Conservation (phyloP, 2,888 invertebrate species). For the Cylloceria caligata region DNA sequence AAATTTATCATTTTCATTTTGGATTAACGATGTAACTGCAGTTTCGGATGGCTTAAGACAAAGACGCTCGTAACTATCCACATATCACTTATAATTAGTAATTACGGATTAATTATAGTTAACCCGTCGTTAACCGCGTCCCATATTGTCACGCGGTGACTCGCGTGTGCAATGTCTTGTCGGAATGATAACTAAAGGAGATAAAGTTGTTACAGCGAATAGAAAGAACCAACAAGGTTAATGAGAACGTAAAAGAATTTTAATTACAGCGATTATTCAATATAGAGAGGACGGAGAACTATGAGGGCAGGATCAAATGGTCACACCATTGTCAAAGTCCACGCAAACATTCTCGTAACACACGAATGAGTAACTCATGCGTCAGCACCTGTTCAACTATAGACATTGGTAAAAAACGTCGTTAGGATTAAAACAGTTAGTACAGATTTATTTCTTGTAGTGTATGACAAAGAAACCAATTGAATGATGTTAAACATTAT, state of each 20-base stretch:
- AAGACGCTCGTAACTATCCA: too few species aligned
- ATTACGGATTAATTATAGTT: neutral
- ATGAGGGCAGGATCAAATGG: constrained; percentile 37
- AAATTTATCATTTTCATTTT: neutral
- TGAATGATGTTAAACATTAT: too few species aligned
- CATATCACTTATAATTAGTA: neutral
- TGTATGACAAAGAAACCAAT: too few species aligned
- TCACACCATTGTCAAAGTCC: constrained; percentile 39
- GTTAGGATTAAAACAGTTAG: too few species aligned
- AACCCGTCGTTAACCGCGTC: neutral
- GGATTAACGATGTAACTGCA: neutral
- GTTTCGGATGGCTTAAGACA: too few species aligned
- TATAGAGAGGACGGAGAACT: constrained; percentile 12
- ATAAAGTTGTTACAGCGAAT: constrained; percentile 1
- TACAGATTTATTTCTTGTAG: too few species aligned
- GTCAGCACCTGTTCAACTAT: neutral
- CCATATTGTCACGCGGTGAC: too few species aligned
- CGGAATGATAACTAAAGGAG: neutral
- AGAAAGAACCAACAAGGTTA: neutral
- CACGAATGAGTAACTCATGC: neutral
- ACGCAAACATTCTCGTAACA: neutral
- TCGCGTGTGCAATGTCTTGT: constrained; percentile 1
- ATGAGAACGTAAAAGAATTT: constrained; percentile 18
- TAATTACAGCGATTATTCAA: constrained; percentile 42
- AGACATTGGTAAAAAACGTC: too few species aligned